Conservation (phyloP, 2,797 vertebrate species). For the Myiotriccus ornatus region DNA sequence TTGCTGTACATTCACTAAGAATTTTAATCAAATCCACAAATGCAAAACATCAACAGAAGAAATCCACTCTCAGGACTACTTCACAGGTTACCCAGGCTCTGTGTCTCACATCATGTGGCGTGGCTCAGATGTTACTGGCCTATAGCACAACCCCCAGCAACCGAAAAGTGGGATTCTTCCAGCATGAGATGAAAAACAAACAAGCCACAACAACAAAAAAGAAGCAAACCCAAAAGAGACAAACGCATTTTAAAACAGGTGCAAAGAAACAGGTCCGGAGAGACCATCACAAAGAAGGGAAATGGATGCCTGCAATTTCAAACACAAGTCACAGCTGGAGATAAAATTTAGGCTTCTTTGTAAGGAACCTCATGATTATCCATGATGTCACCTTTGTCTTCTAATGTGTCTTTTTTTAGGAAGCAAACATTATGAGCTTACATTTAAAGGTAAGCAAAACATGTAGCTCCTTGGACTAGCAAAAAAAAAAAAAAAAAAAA, state of each 20-base stretch:
- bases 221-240: background rate
- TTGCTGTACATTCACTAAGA: background rate
- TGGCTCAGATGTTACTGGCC: background rate
- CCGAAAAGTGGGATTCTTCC: background rate
- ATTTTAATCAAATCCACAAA: background rate
- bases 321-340: background rate
- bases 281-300: background rate
- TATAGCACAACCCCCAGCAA: background rate
- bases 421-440: background rate
- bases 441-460: background rate
- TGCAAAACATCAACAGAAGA: background rate
- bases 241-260: background rate
- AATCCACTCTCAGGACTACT: background rate
- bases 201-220: background rate
- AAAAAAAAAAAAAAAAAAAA: no score
- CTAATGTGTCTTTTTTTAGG: background rate
- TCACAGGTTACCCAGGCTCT: background rate
- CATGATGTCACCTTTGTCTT: background rate
- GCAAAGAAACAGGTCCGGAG: background rate
- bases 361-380: background rate
- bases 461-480: background rate
- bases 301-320: background rate
- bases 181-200: background rate
- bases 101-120: fast-evolving
- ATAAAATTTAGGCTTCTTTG: background rate